Base-by-base conservation (phyloP, 1,140 invertebrate genomes). In the Xylocopa sonorina region DNA sequence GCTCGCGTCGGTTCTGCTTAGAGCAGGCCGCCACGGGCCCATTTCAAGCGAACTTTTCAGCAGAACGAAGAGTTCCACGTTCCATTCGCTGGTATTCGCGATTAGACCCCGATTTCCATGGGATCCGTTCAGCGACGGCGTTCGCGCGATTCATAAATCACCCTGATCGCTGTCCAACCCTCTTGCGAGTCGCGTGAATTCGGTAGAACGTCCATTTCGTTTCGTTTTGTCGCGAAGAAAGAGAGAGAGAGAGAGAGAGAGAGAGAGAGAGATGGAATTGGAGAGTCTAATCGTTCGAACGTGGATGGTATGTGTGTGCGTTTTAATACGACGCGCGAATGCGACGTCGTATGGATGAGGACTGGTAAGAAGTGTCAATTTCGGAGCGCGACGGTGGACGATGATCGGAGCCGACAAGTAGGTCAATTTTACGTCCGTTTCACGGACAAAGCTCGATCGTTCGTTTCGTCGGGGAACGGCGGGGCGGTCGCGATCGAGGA, bases 391-490 rank as follows among this genome's bases (percentile, higher is more conserved):
- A 55, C 16, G 12, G 24, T 12, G 24, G 53, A 12, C 27, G 29
- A 32, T 7, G 53, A 71, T 71, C 68, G n/a, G 43, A 16, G 32
- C 27, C 43, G 43, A 24, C n/a, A 60, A 62, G 29, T 50, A 21
- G 71, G 71, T 62, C 71, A 24, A n/a, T 73, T 32, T 27, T 18
- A 57, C 18, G n/a, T 32, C 27, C 29, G 53, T 57, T 58, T 58
- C 55, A 10, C 21, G 29, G 24, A 58, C 32, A 58, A 32, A 32
- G 21, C 18, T 69, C 34, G 50, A 27, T n/a, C 67, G 21, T 29
- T 9, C n/a, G 27, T 55, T 10, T 5, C n/a, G 14, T 27, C 53
- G 53, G 43, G 38, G 24, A 27, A 3, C 9, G 12, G 5, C n/a
- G 4, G 9, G 18, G 32, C 3, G n/a, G 68, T 58, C 43, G 18